phyloP scores from a whole-genome alignment of 1,140 invertebrate species.

The Protaetia brevitarsis region DNA sequence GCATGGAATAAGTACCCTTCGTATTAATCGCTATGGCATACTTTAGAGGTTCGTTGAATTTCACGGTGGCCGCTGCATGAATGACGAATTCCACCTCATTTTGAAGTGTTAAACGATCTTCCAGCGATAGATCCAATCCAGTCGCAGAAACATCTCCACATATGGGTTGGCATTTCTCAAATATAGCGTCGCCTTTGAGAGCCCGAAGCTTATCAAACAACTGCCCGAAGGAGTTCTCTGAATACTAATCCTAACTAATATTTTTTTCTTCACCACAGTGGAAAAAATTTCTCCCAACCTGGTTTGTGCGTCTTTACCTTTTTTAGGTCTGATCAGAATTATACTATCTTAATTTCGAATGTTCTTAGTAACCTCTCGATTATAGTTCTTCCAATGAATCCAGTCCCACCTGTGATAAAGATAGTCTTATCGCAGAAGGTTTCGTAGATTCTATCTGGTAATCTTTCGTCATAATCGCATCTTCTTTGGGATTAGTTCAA shows the following conservation, averaged over 20 bases:
- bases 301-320: conserved; percentile 63
- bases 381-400: conserved; percentile 83
- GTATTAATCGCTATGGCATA: conserved; percentile 73
- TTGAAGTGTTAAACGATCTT: conserved; percentile 66
- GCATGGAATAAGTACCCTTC: conserved; percentile 68
- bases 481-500: too few species aligned
- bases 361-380: conserved; percentile 80
- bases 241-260: too few species aligned
- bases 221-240: conserved; percentile 50
- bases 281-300: conserved; percentile 63
- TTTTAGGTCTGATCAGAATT: conserved; percentile 76
- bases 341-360: conserved; percentile 70
- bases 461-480: too few species aligned
- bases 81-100: conserved; percentile 79
- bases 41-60: conserved; percentile 73
- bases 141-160: conserved; percentile 72
- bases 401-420: conserved; percentile 66
- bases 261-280: conserved; percentile 56
- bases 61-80: conserved; percentile 88
- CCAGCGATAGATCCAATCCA: conserved; percentile 69
- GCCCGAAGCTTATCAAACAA: conserved; percentile 76
- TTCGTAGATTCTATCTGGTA: conserved; percentile 51
- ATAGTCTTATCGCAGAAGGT: conserved; percentile 53
- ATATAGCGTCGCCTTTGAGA: conserved; percentile 62
- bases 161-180: conserved; percentile 66